A percentile compares a stretch with the other conserved stretches of the same genome.
phyloP scores from a whole-genome alignment of 2,888 invertebrate species.

The Conus canariensis region DNA sequence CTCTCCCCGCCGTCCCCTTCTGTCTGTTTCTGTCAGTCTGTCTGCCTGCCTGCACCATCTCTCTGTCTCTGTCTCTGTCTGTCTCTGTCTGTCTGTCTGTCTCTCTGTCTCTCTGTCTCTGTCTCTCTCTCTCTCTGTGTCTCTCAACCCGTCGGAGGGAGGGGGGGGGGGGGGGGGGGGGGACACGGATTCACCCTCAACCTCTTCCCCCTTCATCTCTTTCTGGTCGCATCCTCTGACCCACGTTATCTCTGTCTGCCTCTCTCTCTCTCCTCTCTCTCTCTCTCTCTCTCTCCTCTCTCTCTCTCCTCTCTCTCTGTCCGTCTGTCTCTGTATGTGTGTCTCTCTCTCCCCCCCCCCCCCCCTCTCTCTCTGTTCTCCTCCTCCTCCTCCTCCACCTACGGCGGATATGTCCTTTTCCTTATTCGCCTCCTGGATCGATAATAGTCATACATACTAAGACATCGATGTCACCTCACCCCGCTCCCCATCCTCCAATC shows the following conservation, averaged over 20 bases:
- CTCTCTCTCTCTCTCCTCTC: too few species aligned
- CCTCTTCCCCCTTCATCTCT: not conserved
- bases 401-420: too few species aligned
- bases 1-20: not conserved
- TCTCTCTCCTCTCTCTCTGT: too few species aligned
- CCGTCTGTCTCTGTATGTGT: too few species aligned
- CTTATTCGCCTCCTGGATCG: too few species aligned
- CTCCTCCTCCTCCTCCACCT: too few species aligned
- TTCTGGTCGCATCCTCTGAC: not conserved
- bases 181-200: too few species aligned
- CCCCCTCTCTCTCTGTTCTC: too few species aligned
- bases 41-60: not conserved
- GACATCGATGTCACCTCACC: not conserved
- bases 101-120: not conserved
- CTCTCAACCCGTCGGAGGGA: not conserved
- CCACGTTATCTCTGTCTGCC: not conserved
- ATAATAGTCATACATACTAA: not conserved
- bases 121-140: not conserved
- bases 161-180: too few species aligned
- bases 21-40: not conserved
- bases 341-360: too few species aligned
- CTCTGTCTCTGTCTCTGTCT: slow-evolving; percentile 8
- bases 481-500: not conserved
- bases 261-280: not conserved
- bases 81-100: not conserved